Base-by-base conservation (phyloP, 2,797 vertebrate genomes). In the Bradypodion ventrale region DNA sequence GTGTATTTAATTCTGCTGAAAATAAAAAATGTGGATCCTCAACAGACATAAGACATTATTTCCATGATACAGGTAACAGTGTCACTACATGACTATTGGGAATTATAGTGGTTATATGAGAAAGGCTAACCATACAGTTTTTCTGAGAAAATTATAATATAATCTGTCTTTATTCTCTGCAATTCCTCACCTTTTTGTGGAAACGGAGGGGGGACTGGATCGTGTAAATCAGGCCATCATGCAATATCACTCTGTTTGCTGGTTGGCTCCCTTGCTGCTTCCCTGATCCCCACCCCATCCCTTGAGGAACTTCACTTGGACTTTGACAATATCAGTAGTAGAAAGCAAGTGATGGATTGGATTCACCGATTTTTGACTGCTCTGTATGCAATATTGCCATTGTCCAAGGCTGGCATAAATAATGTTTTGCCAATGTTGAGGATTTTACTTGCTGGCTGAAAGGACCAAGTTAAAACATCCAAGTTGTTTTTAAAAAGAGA, bases 401-500 rank as follows among this genome's bases (percentile, higher is more conserved):
- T 19, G n/a, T 72, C 40, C 44, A 42, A 60, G 9, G 25, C n/a
- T 60, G 65, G 12, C 16, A 7, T 7, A 3, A 32, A 15, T n/a
- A 70, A 44, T 44, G 13, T 29, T 83, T 16, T 70, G 37, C 75
- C 40, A 62, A 42, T 46, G 21, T 15, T 60, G n/a, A 78, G 40
- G 8, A 52, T 78, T 60, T 29, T 89, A 83, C 3, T 46, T 27
- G 83, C 59, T 76, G 89, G 83, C 85, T 89, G 68, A 94, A 92
- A 94, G 89, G 79, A 78, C 66, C 80, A 42, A 87, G 84, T 62
- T 85, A 80, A 89, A 78, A 81, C 40, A 88, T 40, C 79, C 85
- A 90, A 85, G 80, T 85, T 89, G 62, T 88, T 78, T 90, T 80
- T 82, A 29, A 65, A n/a, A 92, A 89, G 87, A 83, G 72, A 86